These are phyloP conservation scores for Phylloscopus collybita DNA, from an alignment of 2,797 vertebrate genomes.

Conservation along the genomic window DNA sequence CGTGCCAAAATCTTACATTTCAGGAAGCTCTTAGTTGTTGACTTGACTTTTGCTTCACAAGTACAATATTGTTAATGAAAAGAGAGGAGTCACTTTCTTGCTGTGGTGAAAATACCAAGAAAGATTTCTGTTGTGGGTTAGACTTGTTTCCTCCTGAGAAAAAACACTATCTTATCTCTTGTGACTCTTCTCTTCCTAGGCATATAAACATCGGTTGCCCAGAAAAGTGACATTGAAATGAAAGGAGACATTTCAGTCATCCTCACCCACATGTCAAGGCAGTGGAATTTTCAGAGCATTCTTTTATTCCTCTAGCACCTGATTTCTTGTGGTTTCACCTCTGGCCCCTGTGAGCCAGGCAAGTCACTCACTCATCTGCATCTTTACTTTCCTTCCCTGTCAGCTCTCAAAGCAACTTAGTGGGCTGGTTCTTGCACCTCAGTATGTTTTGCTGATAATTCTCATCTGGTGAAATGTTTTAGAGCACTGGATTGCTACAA, in stretches of 20 bases:
- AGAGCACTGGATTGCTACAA: not conserved
- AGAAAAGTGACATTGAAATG: not conserved
- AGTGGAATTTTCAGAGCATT: not conserved
- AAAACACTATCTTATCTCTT: not conserved
- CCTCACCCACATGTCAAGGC: rapidly evolving
- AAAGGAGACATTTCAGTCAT: not conserved
- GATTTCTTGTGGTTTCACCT: not conserved
- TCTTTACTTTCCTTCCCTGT: not conserved
- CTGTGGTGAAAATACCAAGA: not conserved
- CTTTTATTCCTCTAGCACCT: not conserved
- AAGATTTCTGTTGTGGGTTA: not conserved
- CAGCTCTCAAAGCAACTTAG: not conserved
- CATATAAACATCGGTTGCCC: not conserved
- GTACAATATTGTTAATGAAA: not conserved
- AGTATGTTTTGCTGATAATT: not conserved
- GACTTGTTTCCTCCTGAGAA: not conserved
- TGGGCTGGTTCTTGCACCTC: not conserved
- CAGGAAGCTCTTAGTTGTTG: not conserved
- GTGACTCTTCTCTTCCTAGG: not conserved
- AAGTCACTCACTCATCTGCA: not conserved
- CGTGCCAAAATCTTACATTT: not conserved
- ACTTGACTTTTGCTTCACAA: not conserved
- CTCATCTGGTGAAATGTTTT: not conserved
- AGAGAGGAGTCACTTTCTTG: not conserved
- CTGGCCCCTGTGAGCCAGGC: not conserved